A percentile compares a stretch with the other conserved stretches of the same genome.
phyloP scores from a whole-genome alignment of 2,888 invertebrate genomes.

The Macrosiphum euphorbiae region DNA sequence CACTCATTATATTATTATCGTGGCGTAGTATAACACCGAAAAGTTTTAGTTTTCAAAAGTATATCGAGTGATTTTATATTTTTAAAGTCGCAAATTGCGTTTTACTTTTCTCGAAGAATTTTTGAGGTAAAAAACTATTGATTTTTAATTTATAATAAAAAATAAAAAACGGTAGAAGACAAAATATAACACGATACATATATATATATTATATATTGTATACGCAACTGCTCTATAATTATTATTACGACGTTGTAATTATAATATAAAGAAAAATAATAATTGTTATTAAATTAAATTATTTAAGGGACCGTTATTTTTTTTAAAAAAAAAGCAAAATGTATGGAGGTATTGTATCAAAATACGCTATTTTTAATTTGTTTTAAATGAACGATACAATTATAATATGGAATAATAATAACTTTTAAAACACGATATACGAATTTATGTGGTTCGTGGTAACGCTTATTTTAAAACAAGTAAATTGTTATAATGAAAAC shows the following conservation, averaged over 20 bases:
- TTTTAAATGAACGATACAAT: background rate
- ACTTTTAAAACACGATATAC: background rate
- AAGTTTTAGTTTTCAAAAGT: slow-evolving; percentile 5
- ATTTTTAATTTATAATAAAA: background rate
- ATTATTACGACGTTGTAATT: background rate
- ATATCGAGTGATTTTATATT: background rate
- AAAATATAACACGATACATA: background rate
- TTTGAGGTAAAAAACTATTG: background rate
- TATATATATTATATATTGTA: background rate
- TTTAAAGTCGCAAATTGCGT: background rate
- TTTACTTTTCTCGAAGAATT: background rate
- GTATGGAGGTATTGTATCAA: background rate
- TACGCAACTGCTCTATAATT: background rate
- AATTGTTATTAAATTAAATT: background rate
- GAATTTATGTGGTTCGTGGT: background rate
- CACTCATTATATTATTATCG: background rate
- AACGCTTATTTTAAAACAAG: too few species aligned
- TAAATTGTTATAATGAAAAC: too few species aligned
- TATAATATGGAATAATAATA: background rate
- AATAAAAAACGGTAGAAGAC: background rate
- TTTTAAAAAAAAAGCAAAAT: background rate
- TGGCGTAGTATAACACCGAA: background rate
- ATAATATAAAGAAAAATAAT: background rate
- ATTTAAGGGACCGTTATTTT: background rate
- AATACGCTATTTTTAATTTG: background rate